These are phyloP conservation scores for Drosophila burlai DNA, from an alignment of 1,140 invertebrate genomes.

Conservation along the genomic window DNA sequence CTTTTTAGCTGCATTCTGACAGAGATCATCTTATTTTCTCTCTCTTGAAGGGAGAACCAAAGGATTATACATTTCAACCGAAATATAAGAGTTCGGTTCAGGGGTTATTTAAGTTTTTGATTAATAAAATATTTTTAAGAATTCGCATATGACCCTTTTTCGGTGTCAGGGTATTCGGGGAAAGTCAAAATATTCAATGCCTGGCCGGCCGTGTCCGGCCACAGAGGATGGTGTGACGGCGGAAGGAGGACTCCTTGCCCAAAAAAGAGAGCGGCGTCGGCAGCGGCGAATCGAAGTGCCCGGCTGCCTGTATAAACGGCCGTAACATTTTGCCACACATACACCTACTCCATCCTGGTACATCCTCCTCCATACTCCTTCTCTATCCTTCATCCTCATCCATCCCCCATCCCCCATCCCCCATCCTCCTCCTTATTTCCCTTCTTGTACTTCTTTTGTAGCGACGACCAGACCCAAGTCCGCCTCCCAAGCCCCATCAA, in stretches of 20 bases:
- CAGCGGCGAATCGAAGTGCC: conserved; percentile 49
- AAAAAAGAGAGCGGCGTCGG: too few species aligned
- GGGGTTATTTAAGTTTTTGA: background rate
- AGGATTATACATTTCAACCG: background rate
- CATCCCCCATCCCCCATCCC: background rate
- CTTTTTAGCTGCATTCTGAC: background rate
- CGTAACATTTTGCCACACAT: conserved; percentile 69
- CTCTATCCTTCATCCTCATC: background rate
- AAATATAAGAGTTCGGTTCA: background rate
- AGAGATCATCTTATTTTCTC: too few species aligned
- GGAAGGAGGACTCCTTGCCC: conserved; percentile 1
- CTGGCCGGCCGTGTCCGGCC: conserved; percentile 46
- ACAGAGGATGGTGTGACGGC: conserved; percentile 10
- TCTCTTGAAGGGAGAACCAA: too few species aligned
- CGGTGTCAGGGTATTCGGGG: conserved; percentile 19
- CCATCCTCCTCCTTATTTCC: background rate
- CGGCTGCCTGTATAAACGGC: conserved; percentile 72
- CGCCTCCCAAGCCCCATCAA: background rate
- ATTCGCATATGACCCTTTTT: background rate
- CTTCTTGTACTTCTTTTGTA: conserved; percentile 37
- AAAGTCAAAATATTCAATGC: conserved; percentile 62
- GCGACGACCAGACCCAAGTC: conserved; percentile 3
- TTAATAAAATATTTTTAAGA: background rate
- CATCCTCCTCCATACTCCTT: background rate
- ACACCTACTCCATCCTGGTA: background rate